A percentile compares a stretch with the other conserved stretches of the same genome.
Evolutionary conservation across 2,888 invertebrate species (phyloP).

Genomic region (Cataglyphis rosenhaueri): DNA sequence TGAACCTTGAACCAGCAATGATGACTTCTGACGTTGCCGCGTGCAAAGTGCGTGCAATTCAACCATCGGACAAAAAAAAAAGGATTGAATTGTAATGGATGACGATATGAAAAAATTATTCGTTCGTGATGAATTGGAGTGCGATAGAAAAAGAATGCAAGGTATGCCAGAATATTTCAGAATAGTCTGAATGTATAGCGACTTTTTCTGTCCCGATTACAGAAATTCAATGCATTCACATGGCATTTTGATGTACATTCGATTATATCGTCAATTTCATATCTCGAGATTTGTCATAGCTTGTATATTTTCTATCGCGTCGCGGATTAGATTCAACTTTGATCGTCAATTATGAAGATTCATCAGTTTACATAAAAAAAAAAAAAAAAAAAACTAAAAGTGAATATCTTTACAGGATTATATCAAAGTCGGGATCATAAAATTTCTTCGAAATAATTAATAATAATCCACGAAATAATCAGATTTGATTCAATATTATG

Average conservation of each 20-base stretch:
- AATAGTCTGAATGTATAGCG: not conserved
- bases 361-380: not conserved
- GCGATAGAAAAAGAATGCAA: slow-evolving; percentile 12
- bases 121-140: slow-evolving; percentile 4
- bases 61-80: not conserved
- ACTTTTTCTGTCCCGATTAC: not conserved
- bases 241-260: not conserved
- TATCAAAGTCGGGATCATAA: not conserved
- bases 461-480: not conserved
- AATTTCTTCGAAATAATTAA: not conserved
- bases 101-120: slow-evolving; percentile 3
- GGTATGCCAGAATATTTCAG: not conserved
- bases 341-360: not conserved
- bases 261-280: not conserved
- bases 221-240: not conserved
- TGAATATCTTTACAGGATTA: slow-evolving; percentile 6
- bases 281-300: not conserved
- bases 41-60: slow-evolving; percentile 14
- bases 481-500: not conserved
- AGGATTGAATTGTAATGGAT: slow-evolving; percentile 16
- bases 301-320: not conserved
- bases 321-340: not conserved
- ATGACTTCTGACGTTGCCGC: slow-evolving; percentile 37
- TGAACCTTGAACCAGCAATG: slow-evolving; percentile 17
- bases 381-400: not conserved